A percentile compares a stretch with the other conserved stretches of the same genome.
Conservation (phyloP, 1,140 invertebrate genomes). For the Magallana angulata region DNA sequence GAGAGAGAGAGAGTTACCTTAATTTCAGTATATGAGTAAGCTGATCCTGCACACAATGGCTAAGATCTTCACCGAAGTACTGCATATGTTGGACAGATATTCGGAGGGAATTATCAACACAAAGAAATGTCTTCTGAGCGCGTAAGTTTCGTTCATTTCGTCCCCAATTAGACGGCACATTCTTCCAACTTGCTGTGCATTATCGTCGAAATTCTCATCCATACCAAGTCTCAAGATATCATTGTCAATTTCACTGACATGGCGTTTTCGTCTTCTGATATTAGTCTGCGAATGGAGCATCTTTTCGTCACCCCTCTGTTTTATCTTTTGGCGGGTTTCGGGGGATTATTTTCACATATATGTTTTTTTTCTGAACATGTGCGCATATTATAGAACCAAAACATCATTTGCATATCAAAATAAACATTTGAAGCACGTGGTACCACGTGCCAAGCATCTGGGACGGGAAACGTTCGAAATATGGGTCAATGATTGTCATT, state of each 20-base stretch:
- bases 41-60: conserved; percentile 7
- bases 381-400: conserved; percentile 21
- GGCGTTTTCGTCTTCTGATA: neutral
- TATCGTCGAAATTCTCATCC: conserved; percentile 13
- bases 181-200: conserved; percentile 41
- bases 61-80: neutral
- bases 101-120: neutral
- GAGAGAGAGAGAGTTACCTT: conserved; percentile 18
- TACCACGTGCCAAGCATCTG: neutral
- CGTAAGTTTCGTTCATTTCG: conserved; percentile 27
- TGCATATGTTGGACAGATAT: neutral
- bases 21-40: neutral
- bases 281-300: neutral
- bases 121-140: neutral
- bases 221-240: neutral
- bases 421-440: conserved; percentile 36
- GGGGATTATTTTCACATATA: neutral
- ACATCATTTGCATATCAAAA: conserved; percentile 43
- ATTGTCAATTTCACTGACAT: conserved; percentile 11
- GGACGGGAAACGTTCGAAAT: neutral
- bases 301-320: neutral
- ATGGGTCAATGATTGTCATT: conserved; percentile 23
- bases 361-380: conserved; percentile 22
- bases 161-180: conserved; percentile 41
- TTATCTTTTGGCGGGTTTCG: conserved; percentile 1